A percentile compares a stretch with the other conserved stretches of the same genome.
phyloP scores from a whole-genome alignment of 2,797 vertebrate species.

The Chiloscyllium punctatum region DNA sequence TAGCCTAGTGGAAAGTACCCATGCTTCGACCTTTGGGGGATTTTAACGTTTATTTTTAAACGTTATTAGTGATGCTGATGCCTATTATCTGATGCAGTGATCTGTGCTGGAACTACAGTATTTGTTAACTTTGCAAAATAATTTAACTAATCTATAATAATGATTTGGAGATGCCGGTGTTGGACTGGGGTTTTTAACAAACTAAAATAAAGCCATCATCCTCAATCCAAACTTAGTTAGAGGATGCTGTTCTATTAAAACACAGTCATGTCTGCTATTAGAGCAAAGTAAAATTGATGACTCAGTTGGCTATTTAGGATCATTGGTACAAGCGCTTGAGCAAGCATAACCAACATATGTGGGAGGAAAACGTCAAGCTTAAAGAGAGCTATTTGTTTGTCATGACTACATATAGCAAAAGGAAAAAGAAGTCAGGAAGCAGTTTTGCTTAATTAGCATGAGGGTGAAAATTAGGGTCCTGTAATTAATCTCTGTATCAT shows the following conservation, averaged over 20 bases:
- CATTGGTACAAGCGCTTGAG: neutral
- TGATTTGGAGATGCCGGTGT: no score
- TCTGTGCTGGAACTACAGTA: neutral
- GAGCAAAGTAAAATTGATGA: neutral
- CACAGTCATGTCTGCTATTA: neutral
- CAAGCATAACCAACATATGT: neutral
- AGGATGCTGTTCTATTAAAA: neutral
- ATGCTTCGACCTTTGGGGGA: neutral
- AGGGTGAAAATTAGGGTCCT: neutral
- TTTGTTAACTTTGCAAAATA: neutral
- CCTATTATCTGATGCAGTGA: neutral
- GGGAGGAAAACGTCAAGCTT: neutral
- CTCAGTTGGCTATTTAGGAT: conserved; percentile 7
- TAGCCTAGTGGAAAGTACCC: neutral
- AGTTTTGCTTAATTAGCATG: neutral
- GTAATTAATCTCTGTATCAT: conserved; percentile 22
- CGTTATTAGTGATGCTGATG: neutral
- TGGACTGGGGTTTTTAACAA: no score
- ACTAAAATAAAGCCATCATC: neutral
- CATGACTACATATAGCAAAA: neutral
- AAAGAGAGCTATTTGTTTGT: neutral
- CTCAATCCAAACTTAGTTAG: neutral
- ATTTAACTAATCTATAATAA: neutral
- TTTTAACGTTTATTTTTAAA: neutral
- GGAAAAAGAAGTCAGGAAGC: neutral